phyloP scores from a whole-genome alignment of 2,113 vertebrate species.

The Cottus gobio region DNA sequence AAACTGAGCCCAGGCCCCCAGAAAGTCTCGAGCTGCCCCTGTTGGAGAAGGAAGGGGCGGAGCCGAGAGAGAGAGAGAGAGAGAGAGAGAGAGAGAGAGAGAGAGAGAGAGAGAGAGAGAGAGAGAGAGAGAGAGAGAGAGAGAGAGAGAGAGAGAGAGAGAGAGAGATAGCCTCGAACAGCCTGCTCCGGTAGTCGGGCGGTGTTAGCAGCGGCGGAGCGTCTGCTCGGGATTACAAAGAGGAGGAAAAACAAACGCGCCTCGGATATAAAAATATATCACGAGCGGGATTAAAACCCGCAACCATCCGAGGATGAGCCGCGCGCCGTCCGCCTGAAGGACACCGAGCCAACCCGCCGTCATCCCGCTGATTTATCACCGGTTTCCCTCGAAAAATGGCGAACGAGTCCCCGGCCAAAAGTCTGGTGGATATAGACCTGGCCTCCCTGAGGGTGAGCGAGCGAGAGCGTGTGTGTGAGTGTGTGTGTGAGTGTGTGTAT shows the following conservation, averaged over 20 bases:
- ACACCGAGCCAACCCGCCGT: slow-evolving; percentile 27
- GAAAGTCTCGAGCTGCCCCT: slow-evolving; percentile 13
- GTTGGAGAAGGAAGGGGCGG: neutral
- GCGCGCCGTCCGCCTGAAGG: slow-evolving; percentile 58
- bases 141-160: neutral
- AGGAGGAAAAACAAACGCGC: slow-evolving; percentile 44
- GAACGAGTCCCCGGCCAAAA: slow-evolving; percentile 97
- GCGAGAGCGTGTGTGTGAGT: neutral
- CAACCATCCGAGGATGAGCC: slow-evolving; percentile 63
- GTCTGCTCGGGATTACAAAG: slow-evolving; percentile 52
- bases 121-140: slow-evolving; percentile 44
- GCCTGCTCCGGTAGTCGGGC: slow-evolving; percentile 55
- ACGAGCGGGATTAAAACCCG: slow-evolving; percentile 28
- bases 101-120: slow-evolving; percentile 12
- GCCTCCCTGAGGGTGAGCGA: slow-evolving; percentile 91
- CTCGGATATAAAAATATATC: slow-evolving; percentile 18
- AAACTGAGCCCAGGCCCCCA: neutral
- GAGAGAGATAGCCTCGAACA: neutral
- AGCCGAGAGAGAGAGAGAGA: no score
- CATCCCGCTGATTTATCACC: slow-evolving; percentile 57
- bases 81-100: neutral
- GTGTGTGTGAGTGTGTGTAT: no score
- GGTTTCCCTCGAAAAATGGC: slow-evolving; percentile 87
- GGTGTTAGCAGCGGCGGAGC: slow-evolving; percentile 82
- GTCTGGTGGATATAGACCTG: slow-evolving; percentile 95